Percentiles rank a stretch among this genome's conserved stretches.
phyloP scores from a whole-genome alignment of 2,888 invertebrate species.

The Blera fallax region DNA sequence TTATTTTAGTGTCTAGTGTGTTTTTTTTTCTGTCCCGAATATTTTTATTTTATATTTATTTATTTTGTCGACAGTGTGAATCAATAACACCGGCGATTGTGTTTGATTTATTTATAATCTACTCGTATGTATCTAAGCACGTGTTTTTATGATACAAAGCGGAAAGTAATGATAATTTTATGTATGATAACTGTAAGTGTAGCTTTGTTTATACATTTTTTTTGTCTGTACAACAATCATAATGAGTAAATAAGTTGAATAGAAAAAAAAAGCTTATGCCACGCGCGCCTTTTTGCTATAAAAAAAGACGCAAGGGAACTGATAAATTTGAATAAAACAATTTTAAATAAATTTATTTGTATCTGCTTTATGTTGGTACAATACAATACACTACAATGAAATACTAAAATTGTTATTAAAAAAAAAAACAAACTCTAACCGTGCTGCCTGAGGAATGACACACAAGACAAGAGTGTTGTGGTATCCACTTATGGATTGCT shows the following conservation, averaged over 20 bases:
- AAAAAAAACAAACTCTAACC: background rate
- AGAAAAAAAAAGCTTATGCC: background rate
- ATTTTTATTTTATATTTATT: background rate
- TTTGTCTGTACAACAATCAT: background rate
- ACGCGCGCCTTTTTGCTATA: background rate
- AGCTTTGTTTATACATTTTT: background rate
- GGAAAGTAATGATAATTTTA: background rate
- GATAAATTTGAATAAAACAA: background rate
- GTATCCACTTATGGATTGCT: background rate
- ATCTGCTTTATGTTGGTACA: background rate
- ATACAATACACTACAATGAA: background rate
- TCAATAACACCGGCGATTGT: background rate
- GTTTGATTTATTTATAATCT: slow-evolving; percentile 13
- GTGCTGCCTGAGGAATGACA: background rate
- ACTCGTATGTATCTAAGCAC: background rate
- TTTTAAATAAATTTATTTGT: background rate
- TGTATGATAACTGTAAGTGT: background rate
- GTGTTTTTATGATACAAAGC: background rate
- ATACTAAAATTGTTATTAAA: background rate
- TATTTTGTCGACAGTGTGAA: background rate
- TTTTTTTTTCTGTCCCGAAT: background rate
- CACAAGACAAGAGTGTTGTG: background rate
- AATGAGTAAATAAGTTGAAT: background rate
- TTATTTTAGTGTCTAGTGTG: background rate
- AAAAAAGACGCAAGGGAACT: background rate